Evolutionary conservation across 2,113 vertebrate species (phyloP).

Genomic region (Hydrolagus affinis): DNA sequence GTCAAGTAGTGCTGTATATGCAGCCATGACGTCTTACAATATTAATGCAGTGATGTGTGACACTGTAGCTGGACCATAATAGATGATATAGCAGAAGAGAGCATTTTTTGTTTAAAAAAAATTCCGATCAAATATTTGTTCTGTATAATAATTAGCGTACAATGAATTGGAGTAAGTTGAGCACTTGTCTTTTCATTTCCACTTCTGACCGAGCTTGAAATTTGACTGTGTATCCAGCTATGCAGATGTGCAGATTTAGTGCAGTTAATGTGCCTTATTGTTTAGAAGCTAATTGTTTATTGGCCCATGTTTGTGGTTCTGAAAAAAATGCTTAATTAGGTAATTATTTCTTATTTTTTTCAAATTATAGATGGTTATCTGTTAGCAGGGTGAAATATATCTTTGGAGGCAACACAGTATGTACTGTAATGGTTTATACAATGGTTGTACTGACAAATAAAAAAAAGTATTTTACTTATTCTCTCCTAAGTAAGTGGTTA

Average conservation of each 20-base stretch:
- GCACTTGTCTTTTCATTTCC: not conserved
- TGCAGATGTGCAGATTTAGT: not conserved
- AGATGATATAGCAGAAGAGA: not conserved
- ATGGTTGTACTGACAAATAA: not conserved
- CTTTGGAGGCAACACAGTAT: not conserved
- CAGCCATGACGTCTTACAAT: not conserved
- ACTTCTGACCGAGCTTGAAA: not conserved
- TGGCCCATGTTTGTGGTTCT: not conserved
- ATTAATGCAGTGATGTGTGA: not conserved
- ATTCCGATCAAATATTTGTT: not conserved
- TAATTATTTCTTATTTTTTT: not conserved
- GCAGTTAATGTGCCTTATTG: not conserved
- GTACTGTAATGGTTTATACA: not conserved
- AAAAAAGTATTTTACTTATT: not conserved
- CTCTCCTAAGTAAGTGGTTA: not conserved
- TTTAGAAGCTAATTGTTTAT: not conserved
- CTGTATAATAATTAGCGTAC: not conserved
- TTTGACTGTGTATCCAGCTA: not conserved
- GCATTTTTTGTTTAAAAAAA: conserved; percentile 5
- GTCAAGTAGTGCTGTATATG: no score
- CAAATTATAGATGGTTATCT: not conserved
- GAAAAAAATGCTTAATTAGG: no score
- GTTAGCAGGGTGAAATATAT: not conserved
- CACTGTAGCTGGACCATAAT: not conserved
- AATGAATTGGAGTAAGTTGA: not conserved